A percentile compares a stretch with the other conserved stretches of the same genome.
phyloP scores from a whole-genome alignment of 2,888 invertebrate genomes.

The Himalopsyche tibetana region DNA sequence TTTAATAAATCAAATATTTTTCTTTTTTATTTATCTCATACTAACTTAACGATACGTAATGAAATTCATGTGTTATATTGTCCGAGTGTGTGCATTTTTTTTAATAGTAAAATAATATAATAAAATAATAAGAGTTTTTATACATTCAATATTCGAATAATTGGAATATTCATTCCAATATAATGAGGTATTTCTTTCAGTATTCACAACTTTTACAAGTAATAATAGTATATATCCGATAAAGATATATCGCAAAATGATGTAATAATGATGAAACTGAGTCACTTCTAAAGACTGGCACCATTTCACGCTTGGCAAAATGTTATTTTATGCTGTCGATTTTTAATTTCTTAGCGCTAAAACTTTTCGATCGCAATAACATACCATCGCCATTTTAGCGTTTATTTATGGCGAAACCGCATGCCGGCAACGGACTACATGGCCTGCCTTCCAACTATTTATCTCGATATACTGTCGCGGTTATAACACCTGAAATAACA shows the following conservation, averaged over 20 bases:
- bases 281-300: not conserved
- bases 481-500: constrained; percentile 64
- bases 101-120: too few species aligned
- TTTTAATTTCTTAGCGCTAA: not conserved
- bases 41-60: too few species aligned
- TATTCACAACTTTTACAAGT: too few species aligned
- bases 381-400: constrained; percentile 32
- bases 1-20: not conserved
- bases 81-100: too few species aligned
- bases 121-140: too few species aligned
- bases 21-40: too few species aligned
- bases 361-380: constrained; percentile 30
- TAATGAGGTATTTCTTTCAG: too few species aligned
- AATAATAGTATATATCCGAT: too few species aligned
- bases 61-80: too few species aligned
- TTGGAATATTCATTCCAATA: too few species aligned
- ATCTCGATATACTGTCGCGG: constrained; percentile 48
- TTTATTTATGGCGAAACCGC: constrained; percentile 51
- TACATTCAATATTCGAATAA: too few species aligned
- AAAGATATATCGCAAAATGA: too few species aligned
- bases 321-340: constrained; percentile 31
- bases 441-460: constrained; percentile 39
- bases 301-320: constrained; percentile 9
- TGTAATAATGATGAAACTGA: not conserved
- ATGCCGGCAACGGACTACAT: constrained; percentile 38